Evolutionary conservation across 2,113 vertebrate genomes (phyloP), one percentile per base, ranked within the genome.

Genomic region (Noctilio leporinus): DNA sequence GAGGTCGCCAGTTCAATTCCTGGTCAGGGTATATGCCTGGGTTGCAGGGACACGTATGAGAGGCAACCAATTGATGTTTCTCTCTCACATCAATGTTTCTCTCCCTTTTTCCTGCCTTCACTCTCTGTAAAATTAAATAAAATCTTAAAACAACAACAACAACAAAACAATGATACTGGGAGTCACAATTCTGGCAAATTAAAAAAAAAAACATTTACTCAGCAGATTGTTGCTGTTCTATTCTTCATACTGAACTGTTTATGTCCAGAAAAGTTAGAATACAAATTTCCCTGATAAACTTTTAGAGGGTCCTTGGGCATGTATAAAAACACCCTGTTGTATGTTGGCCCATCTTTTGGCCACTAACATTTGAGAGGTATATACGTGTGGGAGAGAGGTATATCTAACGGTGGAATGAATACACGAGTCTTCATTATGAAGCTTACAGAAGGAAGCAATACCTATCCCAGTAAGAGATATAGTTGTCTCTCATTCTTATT

Each of bases 281-380:
- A 75, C 75, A 92, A 38, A 65, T 73, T 94, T 40, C 95, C 90
- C 55, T 67, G 17, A 82, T 45, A 86, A 72, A 73, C 82, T 84
- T 91, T 94, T 80, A 75, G 28, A 92, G 51, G 35, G 24, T 30
- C n/a, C 45, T 9, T 72, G 19, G 40, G 38, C n/a, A 88, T 70
- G 47, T 72, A 65, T 86, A 88, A 91, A 94, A 90, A 89, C 51
- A 77, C 33, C 24, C 20, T 88, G 40, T 40, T 95, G 49, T 78
- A 35, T 33, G 43, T 8, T 64, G 47, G 43, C 62, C n/a, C 10
- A 80, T 78, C 43, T 38, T 86, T 43, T 84, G 64, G 55, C 47
- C 64, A 75, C 28, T 86, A 89, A 59, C 24, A 20, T 15, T 88
- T 26, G 64, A 81, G 70, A 51, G 49, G 16, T 43, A 82, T 49